Evolutionary conservation across 2,888 invertebrate genomes (phyloP), one percentile per base, ranked within the genome.

Genomic region (Nudaria mundana): DNA sequence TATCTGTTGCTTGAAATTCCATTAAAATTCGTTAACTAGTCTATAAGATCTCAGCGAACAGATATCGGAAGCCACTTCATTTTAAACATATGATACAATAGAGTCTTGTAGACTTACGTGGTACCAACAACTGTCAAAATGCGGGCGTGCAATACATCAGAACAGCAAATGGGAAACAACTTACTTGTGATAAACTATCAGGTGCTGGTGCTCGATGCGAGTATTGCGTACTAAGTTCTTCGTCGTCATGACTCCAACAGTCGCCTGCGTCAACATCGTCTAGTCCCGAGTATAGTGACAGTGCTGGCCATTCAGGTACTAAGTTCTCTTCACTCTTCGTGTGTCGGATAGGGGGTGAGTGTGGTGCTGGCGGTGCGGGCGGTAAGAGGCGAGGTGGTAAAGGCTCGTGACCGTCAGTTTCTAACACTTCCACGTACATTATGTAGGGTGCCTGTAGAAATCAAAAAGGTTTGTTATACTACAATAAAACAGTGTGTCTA

Each of bases 161-260:
- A n/a, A n/a, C n/a, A n/a, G n/a, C n/a, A n/a, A n/a, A n/a, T n/a
- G n/a, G n/a, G n/a, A 18, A 40, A 4, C 22, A 26, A 48, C 95
- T 94, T 84, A 98, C 93, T 90, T 98, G 97, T 3, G 98, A 98
- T 51, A 98, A 93, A 40, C 80, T 79, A 42, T 89, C 88, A 1
- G 87, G 86, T 35, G 85, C 83, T 2, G 83, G 80, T 32, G 80
- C 75, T 52, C 77, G 62, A 5, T 72, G 63, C 7, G 73, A 64
- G 44, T 83, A 85, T 46, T 77, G 76, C 40, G 78, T 70, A 44
- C 75, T 74, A 2, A 98, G 94, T 61, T 98, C 98, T 72, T 98
- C 98, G 63, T 98, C 98, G 67, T 98, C 98, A 70, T 97, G 98
- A 41, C 97, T 97, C 98, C 98, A 98, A 60, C 93, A 96, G 78